A percentile compares a stretch with the other conserved stretches of the same genome.
Evolutionary conservation across 2,113 vertebrate genomes (phyloP).

Genomic region (Cyphomyrus discorhynchus): DNA sequence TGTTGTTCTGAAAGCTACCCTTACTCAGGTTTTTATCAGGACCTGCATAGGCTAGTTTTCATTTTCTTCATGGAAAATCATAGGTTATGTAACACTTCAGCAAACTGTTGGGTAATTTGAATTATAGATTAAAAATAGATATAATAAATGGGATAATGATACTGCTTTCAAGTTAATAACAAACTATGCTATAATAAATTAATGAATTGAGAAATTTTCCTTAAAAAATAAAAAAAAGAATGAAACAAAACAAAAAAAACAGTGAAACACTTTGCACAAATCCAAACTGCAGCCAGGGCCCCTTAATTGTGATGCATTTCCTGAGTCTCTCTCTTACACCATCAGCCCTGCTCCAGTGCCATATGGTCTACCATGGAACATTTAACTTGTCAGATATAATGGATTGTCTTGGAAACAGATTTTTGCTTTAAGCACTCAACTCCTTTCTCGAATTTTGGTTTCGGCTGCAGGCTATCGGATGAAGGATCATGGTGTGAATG

Average conservation of each 20-base stretch:
- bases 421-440: slow-evolving; percentile 73
- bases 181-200: neutral
- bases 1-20: neutral
- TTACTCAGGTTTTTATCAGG: neutral
- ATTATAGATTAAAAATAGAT: neutral
- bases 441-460: slow-evolving; percentile 65
- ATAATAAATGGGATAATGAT: neutral
- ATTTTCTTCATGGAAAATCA: neutral
- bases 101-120: neutral
- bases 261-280: slow-evolving; percentile 50
- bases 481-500: slow-evolving; percentile 64
- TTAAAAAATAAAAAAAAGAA: neutral
- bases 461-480: slow-evolving; percentile 65
- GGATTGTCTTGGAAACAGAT: slow-evolving; percentile 85
- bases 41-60: neutral
- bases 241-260: slow-evolving; percentile 43
- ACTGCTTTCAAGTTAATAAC: neutral
- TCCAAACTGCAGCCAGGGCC: slow-evolving; percentile 65
- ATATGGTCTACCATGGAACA: slow-evolving; percentile 85
- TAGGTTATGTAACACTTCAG: neutral
- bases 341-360: slow-evolving; percentile 66
- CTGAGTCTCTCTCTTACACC: slow-evolving; percentile 62
- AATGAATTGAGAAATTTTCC: neutral
- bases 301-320: slow-evolving; percentile 83
- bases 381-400: slow-evolving; percentile 89